Conservation (phyloP, 2,113 vertebrate genomes). For the Chionomys nivalis region DNA sequence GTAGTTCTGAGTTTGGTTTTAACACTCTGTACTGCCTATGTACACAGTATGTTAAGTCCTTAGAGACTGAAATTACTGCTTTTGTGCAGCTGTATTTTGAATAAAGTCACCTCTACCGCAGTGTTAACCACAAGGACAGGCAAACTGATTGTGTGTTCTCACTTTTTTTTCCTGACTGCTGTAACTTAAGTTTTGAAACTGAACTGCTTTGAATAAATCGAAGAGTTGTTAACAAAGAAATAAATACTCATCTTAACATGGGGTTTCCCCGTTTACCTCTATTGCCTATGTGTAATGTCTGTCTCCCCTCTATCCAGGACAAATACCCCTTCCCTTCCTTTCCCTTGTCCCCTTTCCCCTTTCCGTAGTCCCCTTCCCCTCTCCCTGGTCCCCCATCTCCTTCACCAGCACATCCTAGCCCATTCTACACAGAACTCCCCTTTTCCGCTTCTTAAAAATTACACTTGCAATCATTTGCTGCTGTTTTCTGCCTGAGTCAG, state of each 20-base stretch:
- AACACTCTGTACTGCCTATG: constrained; percentile 90
- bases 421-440: background rate
- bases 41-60: constrained; percentile 88
- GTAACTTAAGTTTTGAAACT: constrained; percentile 86
- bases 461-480: background rate
- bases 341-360: too few species aligned
- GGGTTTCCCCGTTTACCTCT: background rate
- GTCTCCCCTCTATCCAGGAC: background rate
- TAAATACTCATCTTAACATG: background rate
- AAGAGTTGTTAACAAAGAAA: constrained; percentile 65
- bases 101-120: constrained; percentile 88
- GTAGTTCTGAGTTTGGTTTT: constrained; percentile 89
- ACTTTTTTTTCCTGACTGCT: constrained; percentile 81
- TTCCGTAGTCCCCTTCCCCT: too few species aligned
- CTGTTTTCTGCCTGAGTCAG: background rate
- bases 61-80: constrained; percentile 86
- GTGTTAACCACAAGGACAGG: constrained; percentile 87
- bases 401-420: background rate
- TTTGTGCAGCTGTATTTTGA: constrained; percentile 91
- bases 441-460: background rate
- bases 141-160: constrained; percentile 80
- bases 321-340: background rate
- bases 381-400: background rate
- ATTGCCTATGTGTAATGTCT: background rate
- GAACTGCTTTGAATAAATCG: constrained; percentile 87